Evolutionary conservation across 2,113 vertebrate species (phyloP).

Genomic region (Acrocephalus arundinaceus): DNA sequence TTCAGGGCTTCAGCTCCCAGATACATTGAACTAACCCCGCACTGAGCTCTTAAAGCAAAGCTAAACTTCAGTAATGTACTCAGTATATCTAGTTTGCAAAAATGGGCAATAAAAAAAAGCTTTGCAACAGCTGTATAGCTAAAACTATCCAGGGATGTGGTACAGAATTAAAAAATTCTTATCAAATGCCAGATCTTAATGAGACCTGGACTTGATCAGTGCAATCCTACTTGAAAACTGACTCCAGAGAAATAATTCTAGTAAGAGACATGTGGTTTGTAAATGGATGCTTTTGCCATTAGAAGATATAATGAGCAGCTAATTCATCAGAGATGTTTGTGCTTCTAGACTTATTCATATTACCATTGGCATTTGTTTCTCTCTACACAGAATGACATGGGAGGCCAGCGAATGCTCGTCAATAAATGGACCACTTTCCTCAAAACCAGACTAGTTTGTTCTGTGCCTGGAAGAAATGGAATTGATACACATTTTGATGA

Average conservation of each 20-base stretch:
- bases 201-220: constrained; percentile 7
- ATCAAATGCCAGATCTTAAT: constrained; percentile 5
- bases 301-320: not conserved
- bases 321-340: constrained; percentile 16
- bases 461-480: constrained; percentile 89
- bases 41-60: not conserved
- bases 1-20: not conserved
- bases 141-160: not conserved
- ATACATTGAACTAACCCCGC: not conserved
- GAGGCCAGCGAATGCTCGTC: constrained; percentile 92
- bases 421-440: constrained; percentile 96
- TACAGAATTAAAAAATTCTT: constrained; percentile 17
- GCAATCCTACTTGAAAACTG: not conserved
- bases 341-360: constrained; percentile 31
- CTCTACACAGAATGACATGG: constrained; percentile 87
- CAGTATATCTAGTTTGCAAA: not conserved
- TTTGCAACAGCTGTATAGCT: not conserved
- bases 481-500: constrained; percentile 96
- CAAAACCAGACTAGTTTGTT: constrained; percentile 92
- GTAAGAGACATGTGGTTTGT: not conserved
- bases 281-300: not conserved
- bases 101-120: not conserved
- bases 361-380: not conserved
- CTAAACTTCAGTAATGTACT: not conserved
- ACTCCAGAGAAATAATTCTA: not conserved